A percentile compares a stretch with the other conserved stretches of the same genome.
These are phyloP conservation scores for Lophura nycthemera DNA, from an alignment of 2,113 vertebrate species.

Conservation along the genomic window DNA sequence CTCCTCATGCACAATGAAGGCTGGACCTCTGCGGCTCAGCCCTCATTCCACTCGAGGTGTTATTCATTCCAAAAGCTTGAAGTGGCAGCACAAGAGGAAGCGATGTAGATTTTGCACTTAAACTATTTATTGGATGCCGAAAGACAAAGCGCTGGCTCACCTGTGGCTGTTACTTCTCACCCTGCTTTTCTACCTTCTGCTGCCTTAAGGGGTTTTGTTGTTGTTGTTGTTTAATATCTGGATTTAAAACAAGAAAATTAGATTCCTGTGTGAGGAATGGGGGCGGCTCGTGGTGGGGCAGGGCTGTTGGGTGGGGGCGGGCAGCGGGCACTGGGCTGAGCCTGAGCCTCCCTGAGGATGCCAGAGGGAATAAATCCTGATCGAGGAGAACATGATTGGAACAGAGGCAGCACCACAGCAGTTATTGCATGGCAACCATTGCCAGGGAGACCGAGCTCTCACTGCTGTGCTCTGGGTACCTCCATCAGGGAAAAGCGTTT, in stretches of 20 bases:
- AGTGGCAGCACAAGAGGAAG: background rate
- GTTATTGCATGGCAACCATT: conserved; percentile 51
- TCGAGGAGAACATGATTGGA: background rate
- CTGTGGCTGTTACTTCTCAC: background rate
- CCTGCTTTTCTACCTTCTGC: background rate
- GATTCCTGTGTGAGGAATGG: background rate
- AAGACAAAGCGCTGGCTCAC: background rate
- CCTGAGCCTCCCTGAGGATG: background rate
- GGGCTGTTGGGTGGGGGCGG: background rate
- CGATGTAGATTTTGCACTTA: background rate
- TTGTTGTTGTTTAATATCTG: background rate
- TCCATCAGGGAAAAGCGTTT: background rate
- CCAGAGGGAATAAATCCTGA: fast-evolving
- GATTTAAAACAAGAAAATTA: background rate
- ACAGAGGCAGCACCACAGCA: background rate
- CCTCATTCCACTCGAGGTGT: fast-evolving
- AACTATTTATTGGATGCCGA: background rate
- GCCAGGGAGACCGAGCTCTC: conserved; percentile 55
- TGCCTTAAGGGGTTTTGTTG: background rate
- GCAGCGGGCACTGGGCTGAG: background rate
- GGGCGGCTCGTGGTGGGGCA: background rate
- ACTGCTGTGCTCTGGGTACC: background rate
- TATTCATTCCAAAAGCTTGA: fast-evolving
- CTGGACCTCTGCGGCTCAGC: fast-evolving
- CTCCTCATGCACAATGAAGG: fast-evolving